Conservation (phyloP, 2,113 vertebrate genomes). For the human region DNA sequence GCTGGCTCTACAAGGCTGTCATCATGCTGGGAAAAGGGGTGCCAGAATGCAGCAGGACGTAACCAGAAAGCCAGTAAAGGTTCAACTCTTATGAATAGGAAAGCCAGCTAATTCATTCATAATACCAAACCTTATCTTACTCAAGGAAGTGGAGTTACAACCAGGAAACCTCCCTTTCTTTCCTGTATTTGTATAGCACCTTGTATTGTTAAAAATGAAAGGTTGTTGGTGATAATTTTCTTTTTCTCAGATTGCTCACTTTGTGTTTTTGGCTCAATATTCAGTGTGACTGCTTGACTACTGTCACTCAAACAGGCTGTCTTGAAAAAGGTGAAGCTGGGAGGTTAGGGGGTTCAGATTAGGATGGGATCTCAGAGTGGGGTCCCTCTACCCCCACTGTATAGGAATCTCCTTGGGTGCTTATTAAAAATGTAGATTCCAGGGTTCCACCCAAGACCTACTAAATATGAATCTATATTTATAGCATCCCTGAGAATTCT, state of each 20-base stretch:
- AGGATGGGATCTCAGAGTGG: neutral
- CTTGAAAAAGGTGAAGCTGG: neutral
- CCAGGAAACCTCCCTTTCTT: slow-evolving; percentile 53
- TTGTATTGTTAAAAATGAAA: slow-evolving; percentile 63
- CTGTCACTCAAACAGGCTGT: neutral
- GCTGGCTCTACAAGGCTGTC: neutral
- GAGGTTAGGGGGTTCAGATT: neutral
- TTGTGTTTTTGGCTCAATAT: neutral
- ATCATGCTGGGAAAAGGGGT: neutral
- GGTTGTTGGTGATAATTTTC: slow-evolving; percentile 33
- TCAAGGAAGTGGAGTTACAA: slow-evolving; percentile 51
- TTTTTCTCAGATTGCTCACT: slow-evolving; percentile 35
- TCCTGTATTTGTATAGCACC: slow-evolving; percentile 64
- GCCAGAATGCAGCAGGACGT: neutral
- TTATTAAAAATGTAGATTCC: slow-evolving; percentile 35
- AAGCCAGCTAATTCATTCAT: slow-evolving; percentile 52
- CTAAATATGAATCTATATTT: slow-evolving; percentile 1
- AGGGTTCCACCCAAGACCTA: neutral
- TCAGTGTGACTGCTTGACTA: neutral
- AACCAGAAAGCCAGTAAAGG: neutral
- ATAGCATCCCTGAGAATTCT: neutral
- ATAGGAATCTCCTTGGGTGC: neutral
- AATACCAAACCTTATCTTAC: slow-evolving; percentile 23
- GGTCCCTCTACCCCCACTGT: neutral
- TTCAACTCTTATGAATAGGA: slow-evolving; percentile 36